Base-by-base conservation (phyloP, 1,140 invertebrate species). In the Aphaenogaster floridana region DNA sequence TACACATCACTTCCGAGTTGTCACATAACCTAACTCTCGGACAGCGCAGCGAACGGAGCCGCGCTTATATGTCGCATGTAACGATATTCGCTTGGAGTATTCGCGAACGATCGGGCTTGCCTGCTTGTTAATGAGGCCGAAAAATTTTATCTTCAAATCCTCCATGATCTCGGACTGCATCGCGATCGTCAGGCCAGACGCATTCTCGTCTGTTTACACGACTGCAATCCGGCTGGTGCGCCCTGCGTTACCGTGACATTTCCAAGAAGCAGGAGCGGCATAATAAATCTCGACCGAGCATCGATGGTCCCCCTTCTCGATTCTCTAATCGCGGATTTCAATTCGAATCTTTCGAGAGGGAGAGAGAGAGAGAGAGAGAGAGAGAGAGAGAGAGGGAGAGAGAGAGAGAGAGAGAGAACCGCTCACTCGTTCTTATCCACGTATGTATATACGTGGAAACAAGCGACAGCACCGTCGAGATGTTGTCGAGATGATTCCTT, bases 121-220 rank as follows among this genome's bases (percentile, higher is more conserved):
- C 94, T 94, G 94, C 66, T 95, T 95, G 72, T 94, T 93, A 86
- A 95, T 93, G 48, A 95, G 92, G 72, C 89, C 93, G 42, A 95
- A 88, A 89, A 95, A 94, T 93, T 95, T 95, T 34, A 89, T 93
- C 91, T 95, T 95, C 17, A 94, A 88, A 80, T 95, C 94, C 45
- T 95, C 94, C 94, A 95, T 94, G 84, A 92, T 94, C 59, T 63
- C 57, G 54, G 39, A 68, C 39, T 85, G 34, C 57, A 78, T 89
- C 11, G 17, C 48, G 71, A 83, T 15, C 45, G 17, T 74, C 36
- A 86, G 5, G 11, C 11, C 21, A 15, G 8, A 84, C 50, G 71
- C 88, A 90, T 90, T 69, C 71, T 87, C 74, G 87, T 79, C 78
- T 90, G 57, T 90, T 79, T 79, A 84, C 50, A 36, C 28, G 76